Evolutionary conservation across 2,113 vertebrate genomes (phyloP).

Genomic region (Reinhardtius hippoglossoides): DNA sequence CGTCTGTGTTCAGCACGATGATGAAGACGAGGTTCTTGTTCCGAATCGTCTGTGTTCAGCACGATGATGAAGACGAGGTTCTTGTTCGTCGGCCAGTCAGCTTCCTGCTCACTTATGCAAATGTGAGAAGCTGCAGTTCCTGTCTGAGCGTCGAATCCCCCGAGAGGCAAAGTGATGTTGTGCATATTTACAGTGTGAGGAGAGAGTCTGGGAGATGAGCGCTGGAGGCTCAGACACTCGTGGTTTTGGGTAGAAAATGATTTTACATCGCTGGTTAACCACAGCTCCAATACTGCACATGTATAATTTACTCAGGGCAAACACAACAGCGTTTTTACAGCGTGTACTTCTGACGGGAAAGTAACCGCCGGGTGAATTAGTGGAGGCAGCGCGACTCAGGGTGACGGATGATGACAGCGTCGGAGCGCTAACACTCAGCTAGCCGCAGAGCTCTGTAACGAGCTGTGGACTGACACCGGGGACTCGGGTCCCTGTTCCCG

Average conservation of each 20-base stretch:
- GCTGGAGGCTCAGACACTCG: constrained; percentile 49
- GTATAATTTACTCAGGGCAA: constrained; percentile 69
- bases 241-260: constrained; percentile 72
- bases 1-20: constrained; percentile 20
- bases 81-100: constrained; percentile 24
- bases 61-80: constrained; percentile 17
- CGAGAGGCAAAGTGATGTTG: constrained; percentile 13
- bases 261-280: constrained; percentile 80
- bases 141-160: constrained; percentile 43
- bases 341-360: constrained; percentile 43
- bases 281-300: constrained; percentile 68
- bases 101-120: constrained; percentile 46
- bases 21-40: no score
- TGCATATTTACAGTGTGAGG: constrained; percentile 31
- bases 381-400: constrained; percentile 22
- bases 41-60: constrained; percentile 18
- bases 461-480: constrained; percentile 14
- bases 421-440: background rate
- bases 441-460: constrained; percentile 5
- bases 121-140: constrained; percentile 49
- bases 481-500: no score
- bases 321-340: constrained; percentile 61
- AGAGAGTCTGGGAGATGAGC: constrained; percentile 40
- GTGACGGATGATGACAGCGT: constrained; percentile 36
- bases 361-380: constrained; percentile 38